These are phyloP conservation scores for Anisognathus igniventris DNA, from an alignment of 2,797 vertebrate genomes.

Conservation along the genomic window DNA sequence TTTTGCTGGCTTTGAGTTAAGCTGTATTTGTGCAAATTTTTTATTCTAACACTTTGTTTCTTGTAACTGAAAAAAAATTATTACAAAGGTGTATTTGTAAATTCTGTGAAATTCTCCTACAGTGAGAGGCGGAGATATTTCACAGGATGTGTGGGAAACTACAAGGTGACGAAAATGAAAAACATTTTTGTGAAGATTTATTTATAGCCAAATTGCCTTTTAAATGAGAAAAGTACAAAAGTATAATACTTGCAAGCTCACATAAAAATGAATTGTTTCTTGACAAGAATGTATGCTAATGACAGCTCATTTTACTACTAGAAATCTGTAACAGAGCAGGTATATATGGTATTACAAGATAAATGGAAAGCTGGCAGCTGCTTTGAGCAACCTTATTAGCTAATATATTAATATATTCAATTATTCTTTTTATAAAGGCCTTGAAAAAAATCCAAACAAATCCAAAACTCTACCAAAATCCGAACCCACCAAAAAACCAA, in stretches of 20 bases:
- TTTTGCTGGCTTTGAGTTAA: background rate
- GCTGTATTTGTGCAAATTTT: background rate
- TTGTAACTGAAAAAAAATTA: background rate
- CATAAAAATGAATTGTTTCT: constrained; percentile 22
- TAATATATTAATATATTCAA: background rate
- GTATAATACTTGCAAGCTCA: background rate
- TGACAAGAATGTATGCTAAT: background rate
- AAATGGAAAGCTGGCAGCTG: background rate
- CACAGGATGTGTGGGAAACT: background rate
- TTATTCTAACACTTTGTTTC: constrained; percentile 13
- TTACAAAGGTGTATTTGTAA: background rate
- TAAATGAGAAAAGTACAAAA: constrained; percentile 9
- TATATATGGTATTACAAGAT: background rate
- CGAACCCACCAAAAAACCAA: background rate
- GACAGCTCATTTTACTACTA: constrained; percentile 2
- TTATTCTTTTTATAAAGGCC: background rate
- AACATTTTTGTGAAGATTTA: constrained; percentile 30
- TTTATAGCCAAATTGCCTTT: constrained; percentile 41
- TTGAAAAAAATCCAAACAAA: background rate
- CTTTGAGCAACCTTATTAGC: background rate
- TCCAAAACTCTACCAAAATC: background rate
- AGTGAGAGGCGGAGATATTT: background rate
- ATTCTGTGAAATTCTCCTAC: constrained; percentile 17
- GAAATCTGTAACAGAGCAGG: background rate
- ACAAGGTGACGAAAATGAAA: constrained; percentile 27